Percentiles rank a stretch among this genome's conserved stretches.
Conservation (phyloP, 2,113 vertebrate species). For the Colius striatus region DNA sequence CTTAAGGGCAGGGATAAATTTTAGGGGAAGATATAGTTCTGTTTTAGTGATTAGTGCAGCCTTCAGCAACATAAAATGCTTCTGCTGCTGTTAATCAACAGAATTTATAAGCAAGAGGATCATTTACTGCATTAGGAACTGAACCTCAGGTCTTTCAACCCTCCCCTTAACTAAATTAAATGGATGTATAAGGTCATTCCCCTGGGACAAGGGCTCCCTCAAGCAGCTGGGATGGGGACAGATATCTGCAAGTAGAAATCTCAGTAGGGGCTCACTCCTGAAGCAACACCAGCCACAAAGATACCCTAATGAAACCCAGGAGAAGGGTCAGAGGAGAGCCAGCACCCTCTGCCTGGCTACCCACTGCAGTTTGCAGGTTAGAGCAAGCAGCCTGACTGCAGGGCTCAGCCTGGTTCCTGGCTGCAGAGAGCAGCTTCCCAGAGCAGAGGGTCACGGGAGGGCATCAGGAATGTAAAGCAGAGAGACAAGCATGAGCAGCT, state of each 20-base stretch:
- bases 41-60: background rate
- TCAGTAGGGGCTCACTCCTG: background rate
- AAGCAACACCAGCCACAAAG: background rate
- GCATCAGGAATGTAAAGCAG: too few relatives aligned
- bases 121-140: background rate
- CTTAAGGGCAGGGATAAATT: background rate
- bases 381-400: background rate
- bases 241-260: background rate
- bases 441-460: background rate
- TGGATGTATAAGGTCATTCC: background rate
- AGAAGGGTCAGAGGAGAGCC: background rate
- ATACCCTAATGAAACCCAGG: background rate
- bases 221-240: too few relatives aligned
- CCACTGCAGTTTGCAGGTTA: background rate
- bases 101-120: background rate
- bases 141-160: background rate
- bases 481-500: background rate
- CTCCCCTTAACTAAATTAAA: background rate
- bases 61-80: background rate
- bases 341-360: background rate
- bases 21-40: background rate
- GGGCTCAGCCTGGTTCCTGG: background rate
- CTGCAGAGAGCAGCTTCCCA: background rate
- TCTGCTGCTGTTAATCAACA: background rate
- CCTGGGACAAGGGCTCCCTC: rapidly evolving